A percentile compares a stretch with the other conserved stretches of the same genome.
Conservation (phyloP, 2,797 vertebrate genomes). For the Pseudopleuronectes americanus region DNA sequence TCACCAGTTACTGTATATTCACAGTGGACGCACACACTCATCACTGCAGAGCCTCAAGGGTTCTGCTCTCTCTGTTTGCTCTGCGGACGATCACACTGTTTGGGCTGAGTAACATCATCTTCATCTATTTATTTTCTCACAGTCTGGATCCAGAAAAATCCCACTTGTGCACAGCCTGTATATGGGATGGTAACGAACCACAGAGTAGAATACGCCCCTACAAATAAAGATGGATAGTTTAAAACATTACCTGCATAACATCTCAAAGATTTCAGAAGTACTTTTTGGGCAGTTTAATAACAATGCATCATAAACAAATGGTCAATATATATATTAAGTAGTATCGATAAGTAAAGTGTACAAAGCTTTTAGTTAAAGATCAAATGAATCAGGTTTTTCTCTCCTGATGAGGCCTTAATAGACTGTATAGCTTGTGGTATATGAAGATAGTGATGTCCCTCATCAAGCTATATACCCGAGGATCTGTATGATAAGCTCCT, state of each 20-base stretch:
- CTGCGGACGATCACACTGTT: constrained; percentile 50
- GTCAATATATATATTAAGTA: no score
- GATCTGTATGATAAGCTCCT: constrained; percentile 44
- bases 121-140: constrained; percentile 31
- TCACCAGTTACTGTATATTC: constrained; percentile 61
- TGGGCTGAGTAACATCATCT: constrained; percentile 25
- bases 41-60: constrained; percentile 17
- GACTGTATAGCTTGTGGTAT: constrained; percentile 9
- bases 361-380: no score
- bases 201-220: background rate
- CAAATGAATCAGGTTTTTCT: no score
- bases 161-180: background rate
- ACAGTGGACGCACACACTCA: constrained; percentile 50
- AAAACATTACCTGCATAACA: no score
- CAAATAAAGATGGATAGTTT: no score
- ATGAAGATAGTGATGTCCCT: constrained; percentile 16
- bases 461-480: constrained; percentile 14
- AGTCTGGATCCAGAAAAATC: background rate
- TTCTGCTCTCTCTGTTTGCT: constrained; percentile 45
- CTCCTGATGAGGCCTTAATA: background rate
- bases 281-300: background rate
- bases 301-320: no score
- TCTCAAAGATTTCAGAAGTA: no score
- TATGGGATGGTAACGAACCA: background rate
- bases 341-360: no score